Conservation (phyloP, 2,888 invertebrate species). For the Zeuzera pyrina region DNA sequence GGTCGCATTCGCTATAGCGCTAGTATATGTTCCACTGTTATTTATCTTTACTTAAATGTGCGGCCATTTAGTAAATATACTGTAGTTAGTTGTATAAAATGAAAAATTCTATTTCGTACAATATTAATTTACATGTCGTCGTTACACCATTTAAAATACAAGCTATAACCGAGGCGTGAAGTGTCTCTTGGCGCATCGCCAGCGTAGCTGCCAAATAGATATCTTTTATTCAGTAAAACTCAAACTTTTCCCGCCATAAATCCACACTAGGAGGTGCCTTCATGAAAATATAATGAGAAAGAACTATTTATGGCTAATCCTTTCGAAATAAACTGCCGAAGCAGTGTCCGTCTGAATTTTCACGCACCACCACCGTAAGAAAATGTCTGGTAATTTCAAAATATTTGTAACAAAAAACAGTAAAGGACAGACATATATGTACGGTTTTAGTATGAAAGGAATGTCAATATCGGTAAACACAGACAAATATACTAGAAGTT, state of each 20-base stretch:
- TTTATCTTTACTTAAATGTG: constrained; percentile 18
- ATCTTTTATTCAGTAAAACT: constrained; percentile 69
- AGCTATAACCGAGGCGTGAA: constrained; percentile 26
- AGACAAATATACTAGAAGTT: constrained; percentile 37
- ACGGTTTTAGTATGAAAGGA: constrained; percentile 27
- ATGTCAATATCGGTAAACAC: constrained; percentile 22
- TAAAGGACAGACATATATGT: constrained; percentile 25
- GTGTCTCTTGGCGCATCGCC: constrained; percentile 51
- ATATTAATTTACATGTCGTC: constrained; percentile 33
- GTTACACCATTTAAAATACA: constrained; percentile 8
- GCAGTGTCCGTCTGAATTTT: constrained; percentile 40
- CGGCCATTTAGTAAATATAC: too few relatives aligned
- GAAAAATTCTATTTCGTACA: too few relatives aligned
- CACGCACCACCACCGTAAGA: constrained; percentile 43
- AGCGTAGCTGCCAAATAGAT: constrained; percentile 59
- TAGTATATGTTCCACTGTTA: constrained; percentile 14
- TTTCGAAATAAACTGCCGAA: constrained; percentile 61
- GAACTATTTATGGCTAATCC: constrained; percentile 71
- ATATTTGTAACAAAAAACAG: constrained; percentile 40
- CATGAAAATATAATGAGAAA: constrained; percentile 69
- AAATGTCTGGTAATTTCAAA: constrained; percentile 38
- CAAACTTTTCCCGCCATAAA: constrained; percentile 68
- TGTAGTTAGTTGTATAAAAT: too few relatives aligned
- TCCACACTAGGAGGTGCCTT: constrained; percentile 54
- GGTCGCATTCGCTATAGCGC: constrained; percentile 33